These are phyloP conservation scores for Squalus acanthias DNA, from an alignment of 2,797 vertebrate species.

Conservation along the genomic window DNA sequence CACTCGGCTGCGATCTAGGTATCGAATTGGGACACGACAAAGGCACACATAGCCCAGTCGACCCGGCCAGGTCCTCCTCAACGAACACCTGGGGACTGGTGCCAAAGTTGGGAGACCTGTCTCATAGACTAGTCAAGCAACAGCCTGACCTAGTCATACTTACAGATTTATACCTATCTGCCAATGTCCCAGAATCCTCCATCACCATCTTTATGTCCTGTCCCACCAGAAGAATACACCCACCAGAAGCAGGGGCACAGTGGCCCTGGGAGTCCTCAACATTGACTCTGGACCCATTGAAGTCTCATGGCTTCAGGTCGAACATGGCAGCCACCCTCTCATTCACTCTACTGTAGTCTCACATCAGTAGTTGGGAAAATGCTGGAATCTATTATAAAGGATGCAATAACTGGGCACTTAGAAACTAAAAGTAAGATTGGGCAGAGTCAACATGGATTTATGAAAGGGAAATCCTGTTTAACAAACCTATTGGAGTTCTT, in stretches of 20 bases:
- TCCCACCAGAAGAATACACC: background rate
- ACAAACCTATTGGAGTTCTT: no score
- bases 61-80: background rate
- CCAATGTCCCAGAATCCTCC: background rate
- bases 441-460: no score
- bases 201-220: background rate
- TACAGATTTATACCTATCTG: background rate
- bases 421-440: no score
- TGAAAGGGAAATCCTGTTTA: no score
- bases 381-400: no score
- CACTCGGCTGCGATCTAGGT: background rate
- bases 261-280: background rate
- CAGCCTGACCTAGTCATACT: background rate
- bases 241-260: background rate
- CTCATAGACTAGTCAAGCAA: background rate
- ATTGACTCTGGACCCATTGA: background rate
- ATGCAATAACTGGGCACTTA: no score
- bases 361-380: no score
- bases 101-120: background rate
- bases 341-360: background rate
- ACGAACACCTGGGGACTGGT: background rate
- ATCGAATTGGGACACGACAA: background rate
- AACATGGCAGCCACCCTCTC: background rate
- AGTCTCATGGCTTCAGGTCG: background rate
- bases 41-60: background rate